Evolutionary conservation across 2,888 invertebrate genomes (phyloP).

Genomic region (Acrocyrtus sp.): DNA sequence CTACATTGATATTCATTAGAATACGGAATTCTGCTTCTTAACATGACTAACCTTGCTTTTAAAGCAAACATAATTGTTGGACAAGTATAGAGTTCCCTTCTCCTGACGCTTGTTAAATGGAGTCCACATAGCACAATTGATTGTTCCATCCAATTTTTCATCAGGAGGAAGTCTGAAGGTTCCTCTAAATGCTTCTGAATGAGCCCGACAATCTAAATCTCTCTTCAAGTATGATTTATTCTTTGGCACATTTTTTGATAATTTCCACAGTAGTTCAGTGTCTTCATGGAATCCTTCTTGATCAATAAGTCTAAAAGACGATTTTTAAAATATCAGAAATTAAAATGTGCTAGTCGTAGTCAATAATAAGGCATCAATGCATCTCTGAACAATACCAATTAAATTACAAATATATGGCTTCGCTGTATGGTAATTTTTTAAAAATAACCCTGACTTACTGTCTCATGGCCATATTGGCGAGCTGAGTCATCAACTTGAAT

Average conservation of each 20-base stretch:
- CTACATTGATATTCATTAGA: not conserved
- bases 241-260: slow-evolving; percentile 88
- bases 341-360: too few relatives aligned
- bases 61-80: slow-evolving; percentile 95
- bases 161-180: slow-evolving; percentile 85
- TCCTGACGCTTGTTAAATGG: slow-evolving; percentile 93
- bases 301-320: slow-evolving; percentile 83
- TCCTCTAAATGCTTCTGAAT: slow-evolving; percentile 90
- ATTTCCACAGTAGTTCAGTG: slow-evolving; percentile 82
- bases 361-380: too few relatives aligned
- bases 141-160: slow-evolving; percentile 95
- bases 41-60: slow-evolving; percentile 91
- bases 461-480: slow-evolving; percentile 97
- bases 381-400: too few relatives aligned
- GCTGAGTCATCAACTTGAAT: slow-evolving; percentile 90
- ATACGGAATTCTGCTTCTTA: not conserved
- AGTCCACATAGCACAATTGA: slow-evolving; percentile 87
- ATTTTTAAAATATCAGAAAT: too few relatives aligned
- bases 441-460: slow-evolving; percentile 73
- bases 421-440: not conserved
- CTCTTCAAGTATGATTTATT: slow-evolving; percentile 92
- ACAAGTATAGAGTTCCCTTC: slow-evolving; percentile 88
- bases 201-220: slow-evolving; percentile 93
- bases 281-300: slow-evolving; percentile 94
- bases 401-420: not conserved